A percentile compares a stretch with the other conserved stretches of the same genome.
Evolutionary conservation across 2,888 invertebrate genomes (phyloP).

Genomic region (Actias luna): DNA sequence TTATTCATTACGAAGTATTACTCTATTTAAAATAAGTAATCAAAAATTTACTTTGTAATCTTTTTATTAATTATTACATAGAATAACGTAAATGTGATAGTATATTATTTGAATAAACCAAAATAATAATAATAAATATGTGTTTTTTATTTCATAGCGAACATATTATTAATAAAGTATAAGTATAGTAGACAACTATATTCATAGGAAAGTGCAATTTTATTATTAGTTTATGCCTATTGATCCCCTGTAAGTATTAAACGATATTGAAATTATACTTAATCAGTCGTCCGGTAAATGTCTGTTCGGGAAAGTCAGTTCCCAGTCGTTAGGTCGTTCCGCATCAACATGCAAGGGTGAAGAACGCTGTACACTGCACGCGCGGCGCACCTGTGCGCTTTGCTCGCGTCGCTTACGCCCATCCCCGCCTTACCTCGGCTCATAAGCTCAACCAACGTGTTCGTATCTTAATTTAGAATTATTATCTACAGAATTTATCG

Average conservation of each 20-base stretch:
- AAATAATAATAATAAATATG: not conserved
- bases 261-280: constrained; percentile 1
- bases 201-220: not conserved
- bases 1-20: not conserved
- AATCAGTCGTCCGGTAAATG: constrained; percentile 10
- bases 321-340: constrained; percentile 4
- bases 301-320: not conserved
- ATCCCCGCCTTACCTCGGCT: constrained; percentile 66
- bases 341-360: constrained; percentile 16
- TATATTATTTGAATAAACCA: constrained; percentile 5
- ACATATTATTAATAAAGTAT: too few relatives aligned
- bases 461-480: constrained; percentile 49
- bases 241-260: not conserved
- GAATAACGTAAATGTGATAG: constrained; percentile 6
- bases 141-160: not conserved
- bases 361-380: too few relatives aligned
- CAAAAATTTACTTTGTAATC: not conserved
- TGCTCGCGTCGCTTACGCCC: constrained; percentile 51
- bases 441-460: constrained; percentile 26
- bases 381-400: constrained; percentile 65
- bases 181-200: too few relatives aligned
- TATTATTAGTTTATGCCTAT: not conserved
- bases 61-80: not conserved
- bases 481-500: constrained; percentile 62
- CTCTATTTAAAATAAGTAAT: not conserved